Percentiles rank a stretch among this genome's conserved stretches.
These are phyloP conservation scores for Caenorhabditis becei DNA, from an alignment of 2,888 invertebrate species.

Conservation along the genomic window DNA sequence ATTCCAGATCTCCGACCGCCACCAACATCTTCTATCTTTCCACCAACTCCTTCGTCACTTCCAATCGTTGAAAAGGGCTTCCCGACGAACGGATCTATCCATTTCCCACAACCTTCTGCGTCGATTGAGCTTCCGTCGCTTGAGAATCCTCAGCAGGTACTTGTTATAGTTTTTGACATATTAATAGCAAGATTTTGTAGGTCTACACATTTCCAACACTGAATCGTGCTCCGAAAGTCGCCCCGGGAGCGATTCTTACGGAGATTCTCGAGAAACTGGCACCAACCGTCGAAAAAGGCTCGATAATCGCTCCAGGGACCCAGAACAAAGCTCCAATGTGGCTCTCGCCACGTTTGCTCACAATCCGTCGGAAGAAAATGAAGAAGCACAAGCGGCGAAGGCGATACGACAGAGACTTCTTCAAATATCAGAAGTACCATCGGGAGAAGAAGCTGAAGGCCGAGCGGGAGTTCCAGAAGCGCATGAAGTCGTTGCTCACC, in stretches of 20 bases:
- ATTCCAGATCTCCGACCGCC: slow-evolving; percentile 49
- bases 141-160: slow-evolving; percentile 59
- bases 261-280: slow-evolving; percentile 70
- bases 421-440: slow-evolving; percentile 79
- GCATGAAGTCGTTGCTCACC: slow-evolving; percentile 75
- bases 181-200: slow-evolving; percentile 16
- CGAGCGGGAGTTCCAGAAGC: slow-evolving; percentile 75
- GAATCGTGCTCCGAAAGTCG: slow-evolving; percentile 64
- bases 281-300: slow-evolving; percentile 57
- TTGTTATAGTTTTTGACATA: background rate
- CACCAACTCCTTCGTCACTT: slow-evolving; percentile 26
- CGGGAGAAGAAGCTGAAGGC: slow-evolving; percentile 78
- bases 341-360: slow-evolving; percentile 72
- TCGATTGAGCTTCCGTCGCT: slow-evolving; percentile 58
- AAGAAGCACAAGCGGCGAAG: slow-evolving; percentile 78
- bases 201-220: slow-evolving; percentile 74
- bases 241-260: slow-evolving; percentile 62
- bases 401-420: slow-evolving; percentile 77
- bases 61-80: slow-evolving; percentile 51
- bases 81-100: slow-evolving; percentile 33
- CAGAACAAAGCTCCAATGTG: slow-evolving; percentile 56
- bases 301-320: slow-evolving; percentile 34
- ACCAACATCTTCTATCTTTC: slow-evolving; percentile 57
- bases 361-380: slow-evolving; percentile 80
- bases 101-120: slow-evolving; percentile 47